These are phyloP conservation scores for Danionella dracula DNA, from an alignment of 2,797 vertebrate species.

Conservation along the genomic window DNA sequence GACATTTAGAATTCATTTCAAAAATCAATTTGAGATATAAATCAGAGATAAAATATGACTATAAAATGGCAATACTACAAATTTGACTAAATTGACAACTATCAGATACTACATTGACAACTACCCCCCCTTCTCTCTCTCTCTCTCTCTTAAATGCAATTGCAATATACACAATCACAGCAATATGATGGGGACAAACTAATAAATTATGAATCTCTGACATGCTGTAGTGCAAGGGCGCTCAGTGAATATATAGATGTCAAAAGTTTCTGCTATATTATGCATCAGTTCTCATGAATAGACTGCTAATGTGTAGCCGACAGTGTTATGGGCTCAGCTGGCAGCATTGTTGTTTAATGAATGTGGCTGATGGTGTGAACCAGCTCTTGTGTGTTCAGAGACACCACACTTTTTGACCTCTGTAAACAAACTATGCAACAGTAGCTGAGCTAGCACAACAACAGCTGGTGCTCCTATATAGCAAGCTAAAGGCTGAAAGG, in stretches of 20 bases:
- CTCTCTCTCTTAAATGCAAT: neutral
- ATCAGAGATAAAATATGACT: too few species aligned
- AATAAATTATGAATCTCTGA: neutral
- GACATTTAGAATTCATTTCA: too few species aligned
- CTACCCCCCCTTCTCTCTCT: neutral
- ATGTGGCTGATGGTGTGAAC: slow-evolving; percentile 50
- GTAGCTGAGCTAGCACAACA: slow-evolving; percentile 38
- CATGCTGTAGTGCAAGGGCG: slow-evolving; percentile 22
- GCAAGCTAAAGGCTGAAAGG: neutral
- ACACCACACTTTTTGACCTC: slow-evolving; percentile 44
- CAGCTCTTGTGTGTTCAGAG: slow-evolving; percentile 45
- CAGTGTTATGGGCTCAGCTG: slow-evolving; percentile 27
- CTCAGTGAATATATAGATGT: slow-evolving; percentile 50
- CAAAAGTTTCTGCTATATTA: slow-evolving; percentile 41
- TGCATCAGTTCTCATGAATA: slow-evolving; percentile 21
- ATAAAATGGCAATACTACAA: too few species aligned
- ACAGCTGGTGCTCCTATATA: slow-evolving; percentile 23
- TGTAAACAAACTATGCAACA: slow-evolving; percentile 46
- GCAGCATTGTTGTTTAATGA: slow-evolving; percentile 52
- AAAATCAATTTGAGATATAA: too few species aligned
- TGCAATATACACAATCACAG: slow-evolving; percentile 1
- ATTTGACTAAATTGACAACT: too few species aligned
- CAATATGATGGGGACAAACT: neutral
- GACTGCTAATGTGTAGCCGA: neutral
- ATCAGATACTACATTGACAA: too few species aligned